A percentile compares a stretch with the other conserved stretches of the same genome.
Evolutionary conservation across 2,888 invertebrate genomes (phyloP).

Genomic region (Heliconius hortense): DNA sequence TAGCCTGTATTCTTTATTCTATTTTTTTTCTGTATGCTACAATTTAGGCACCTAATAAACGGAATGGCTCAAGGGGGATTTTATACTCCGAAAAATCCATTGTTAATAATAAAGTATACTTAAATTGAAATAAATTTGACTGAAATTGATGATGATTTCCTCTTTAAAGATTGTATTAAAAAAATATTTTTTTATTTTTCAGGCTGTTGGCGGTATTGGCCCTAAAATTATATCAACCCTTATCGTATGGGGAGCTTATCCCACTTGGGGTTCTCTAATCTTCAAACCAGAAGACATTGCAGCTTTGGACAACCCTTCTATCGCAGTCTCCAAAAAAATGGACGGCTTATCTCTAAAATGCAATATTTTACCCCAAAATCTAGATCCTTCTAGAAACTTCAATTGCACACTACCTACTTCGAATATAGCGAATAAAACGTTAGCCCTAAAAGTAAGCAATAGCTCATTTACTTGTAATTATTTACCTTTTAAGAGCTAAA

Average conservation of each 20-base stretch:
- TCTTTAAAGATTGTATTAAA: no score
- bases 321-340: slow-evolving; percentile 21
- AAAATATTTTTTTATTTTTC: slow-evolving; percentile 38
- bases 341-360: slow-evolving; percentile 50
- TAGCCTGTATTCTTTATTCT: no score
- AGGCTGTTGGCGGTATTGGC: slow-evolving; percentile 89
- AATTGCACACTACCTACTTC: slow-evolving; percentile 52
- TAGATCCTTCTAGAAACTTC: slow-evolving; percentile 47
- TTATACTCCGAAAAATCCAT: no score
- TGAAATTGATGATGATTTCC: no score
- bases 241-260: slow-evolving; percentile 86
- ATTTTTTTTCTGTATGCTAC: no score
- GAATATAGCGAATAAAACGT: slow-evolving; percentile 35
- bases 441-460: slow-evolving; percentile 45
- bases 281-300: slow-evolving; percentile 65
- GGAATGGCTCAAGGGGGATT: no score
- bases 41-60: no score
- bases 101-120: no score
- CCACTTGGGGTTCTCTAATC: slow-evolving; percentile 87
- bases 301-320: slow-evolving; percentile 30
- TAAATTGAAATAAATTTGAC: no score
- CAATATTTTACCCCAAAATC: slow-evolving; percentile 44
- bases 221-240: slow-evolving; percentile 89
- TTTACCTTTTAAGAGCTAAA: slow-evolving; percentile 46
- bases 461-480: slow-evolving; percentile 58